Conservation (phyloP, 2,797 vertebrate genomes). For the Schizopygopsis pylzovi region DNA sequence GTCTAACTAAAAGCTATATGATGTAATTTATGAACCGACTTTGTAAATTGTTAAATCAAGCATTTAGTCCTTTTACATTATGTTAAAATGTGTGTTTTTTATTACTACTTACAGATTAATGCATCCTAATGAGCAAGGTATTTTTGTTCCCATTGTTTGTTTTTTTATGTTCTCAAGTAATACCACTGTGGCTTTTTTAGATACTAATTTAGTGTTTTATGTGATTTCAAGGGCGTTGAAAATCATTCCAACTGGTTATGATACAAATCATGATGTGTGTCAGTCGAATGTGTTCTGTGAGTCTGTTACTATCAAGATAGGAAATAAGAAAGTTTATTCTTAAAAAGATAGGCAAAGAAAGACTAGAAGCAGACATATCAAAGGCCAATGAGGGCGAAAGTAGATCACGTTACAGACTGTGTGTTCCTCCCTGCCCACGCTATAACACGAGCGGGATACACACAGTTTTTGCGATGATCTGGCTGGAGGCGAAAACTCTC, state of each 20-base stretch:
- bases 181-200: slow-evolving; percentile 42
- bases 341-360: too few species aligned
- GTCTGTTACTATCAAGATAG: too few species aligned
- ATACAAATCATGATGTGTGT: slow-evolving; percentile 51
- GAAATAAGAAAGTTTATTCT: too few species aligned
- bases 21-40: slow-evolving; percentile 68
- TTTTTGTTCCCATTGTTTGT: slow-evolving; percentile 55
- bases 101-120: slow-evolving; percentile 46
- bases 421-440: too few species aligned
- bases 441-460: too few species aligned
- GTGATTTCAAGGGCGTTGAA: slow-evolving; percentile 70
- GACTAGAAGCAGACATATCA: too few species aligned
- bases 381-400: too few species aligned
- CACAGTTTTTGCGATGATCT: too few species aligned
- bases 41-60: slow-evolving; percentile 59
- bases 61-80: slow-evolving; percentile 47
- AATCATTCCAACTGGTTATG: slow-evolving; percentile 57
- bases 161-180: slow-evolving; percentile 51
- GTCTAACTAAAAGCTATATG: slow-evolving; percentile 61
- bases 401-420: too few species aligned
- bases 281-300: too few species aligned
- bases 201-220: slow-evolving; percentile 53
- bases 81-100: slow-evolving; percentile 48
- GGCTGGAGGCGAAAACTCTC: too few species aligned
- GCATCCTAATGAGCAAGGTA: slow-evolving; percentile 61